Conservation (phyloP, 2,888 invertebrate species). For the Pammene fasciana region DNA sequence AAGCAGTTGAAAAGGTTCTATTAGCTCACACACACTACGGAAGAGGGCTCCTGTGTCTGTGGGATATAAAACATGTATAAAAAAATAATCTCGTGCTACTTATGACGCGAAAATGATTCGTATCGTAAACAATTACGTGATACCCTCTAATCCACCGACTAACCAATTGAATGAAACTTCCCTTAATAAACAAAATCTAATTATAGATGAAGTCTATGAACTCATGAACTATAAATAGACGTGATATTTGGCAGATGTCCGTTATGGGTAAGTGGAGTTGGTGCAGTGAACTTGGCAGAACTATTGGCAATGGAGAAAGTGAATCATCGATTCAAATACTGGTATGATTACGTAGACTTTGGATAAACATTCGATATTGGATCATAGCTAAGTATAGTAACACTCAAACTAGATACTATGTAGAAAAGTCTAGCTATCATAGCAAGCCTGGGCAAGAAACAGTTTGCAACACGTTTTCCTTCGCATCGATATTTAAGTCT, state of each 20-base stretch:
- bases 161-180: slow-evolving; percentile 32
- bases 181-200: slow-evolving; percentile 37
- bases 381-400: slow-evolving; percentile 6
- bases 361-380: slow-evolving; percentile 10
- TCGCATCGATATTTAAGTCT: too few species aligned
- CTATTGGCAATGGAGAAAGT: slow-evolving; percentile 52
- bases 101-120: slow-evolving; percentile 6
- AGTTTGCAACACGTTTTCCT: too few species aligned
- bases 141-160: slow-evolving; percentile 18
- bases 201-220: slow-evolving; percentile 53
- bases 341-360: slow-evolving; percentile 45
- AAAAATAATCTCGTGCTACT: background rate
- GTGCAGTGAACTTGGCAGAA: slow-evolving; percentile 62
- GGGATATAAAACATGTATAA: too few species aligned
- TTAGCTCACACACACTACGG: too few species aligned
- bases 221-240: slow-evolving; percentile 63
- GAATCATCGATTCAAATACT: slow-evolving; percentile 54
- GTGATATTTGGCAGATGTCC: slow-evolving; percentile 42
- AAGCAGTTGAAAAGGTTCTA: too few species aligned
- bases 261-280: slow-evolving; percentile 31
- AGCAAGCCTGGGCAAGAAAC: background rate
- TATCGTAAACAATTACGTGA: slow-evolving; percentile 19
- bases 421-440: background rate
- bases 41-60: too few species aligned
- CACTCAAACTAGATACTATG: background rate